Evolutionary conservation across 2,113 vertebrate genomes (phyloP).

Genomic region (Apodemus speciosus): DNA sequence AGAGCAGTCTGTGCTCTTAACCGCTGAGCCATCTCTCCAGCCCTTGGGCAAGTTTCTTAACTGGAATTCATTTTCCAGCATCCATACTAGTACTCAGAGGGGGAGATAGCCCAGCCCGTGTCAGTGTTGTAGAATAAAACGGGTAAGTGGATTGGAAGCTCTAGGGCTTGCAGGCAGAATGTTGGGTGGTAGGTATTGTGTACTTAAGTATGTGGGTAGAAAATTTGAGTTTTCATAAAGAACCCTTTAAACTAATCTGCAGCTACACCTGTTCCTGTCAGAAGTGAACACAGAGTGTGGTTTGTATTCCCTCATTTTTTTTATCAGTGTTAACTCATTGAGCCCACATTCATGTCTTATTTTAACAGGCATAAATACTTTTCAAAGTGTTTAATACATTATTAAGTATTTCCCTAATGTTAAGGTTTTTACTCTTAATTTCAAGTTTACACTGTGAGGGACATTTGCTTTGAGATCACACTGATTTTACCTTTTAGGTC

Average conservation of each 20-base stretch:
- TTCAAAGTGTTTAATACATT: neutral
- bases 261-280: neutral
- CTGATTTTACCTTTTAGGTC: conserved; percentile 35
- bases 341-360: neutral
- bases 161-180: neutral
- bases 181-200: neutral
- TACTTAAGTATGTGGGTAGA: neutral
- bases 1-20: too few relatives aligned
- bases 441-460: neutral
- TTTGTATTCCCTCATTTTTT: neutral
- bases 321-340: neutral
- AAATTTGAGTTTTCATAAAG: neutral
- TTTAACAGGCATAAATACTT: neutral
- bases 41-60: neutral
- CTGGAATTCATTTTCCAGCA: too few relatives aligned
- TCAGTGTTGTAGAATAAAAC: neutral
- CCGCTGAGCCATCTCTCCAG: too few relatives aligned
- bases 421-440: conserved; percentile 32
- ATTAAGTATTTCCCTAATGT: neutral
- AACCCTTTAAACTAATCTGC: neutral
- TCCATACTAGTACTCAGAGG: neutral
- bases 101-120: neutral
- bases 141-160: neutral
- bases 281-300: neutral
- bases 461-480: neutral